Evolutionary conservation across 2,113 vertebrate genomes (phyloP).

Genomic region (Panthera tigris): DNA sequence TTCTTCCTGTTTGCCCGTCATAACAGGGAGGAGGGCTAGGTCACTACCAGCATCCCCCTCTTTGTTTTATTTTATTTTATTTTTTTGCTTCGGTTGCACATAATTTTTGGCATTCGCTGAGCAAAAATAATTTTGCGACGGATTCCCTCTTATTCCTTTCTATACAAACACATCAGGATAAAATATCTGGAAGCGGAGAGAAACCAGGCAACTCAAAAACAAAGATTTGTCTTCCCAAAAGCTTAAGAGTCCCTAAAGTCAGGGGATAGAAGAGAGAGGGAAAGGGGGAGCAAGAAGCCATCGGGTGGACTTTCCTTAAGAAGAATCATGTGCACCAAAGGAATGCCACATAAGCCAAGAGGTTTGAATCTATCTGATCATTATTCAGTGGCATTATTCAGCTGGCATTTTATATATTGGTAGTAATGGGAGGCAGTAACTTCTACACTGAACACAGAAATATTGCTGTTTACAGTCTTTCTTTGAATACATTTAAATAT

Average conservation of each 20-base stretch:
- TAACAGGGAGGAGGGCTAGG: neutral
- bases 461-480: neutral
- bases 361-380: neutral
- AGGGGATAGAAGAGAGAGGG: neutral
- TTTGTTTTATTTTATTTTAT: neutral
- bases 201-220: neutral
- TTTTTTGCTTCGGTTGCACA: neutral
- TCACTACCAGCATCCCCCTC: neutral
- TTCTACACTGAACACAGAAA: neutral
- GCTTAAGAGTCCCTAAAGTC: neutral
- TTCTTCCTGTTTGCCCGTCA: neutral
- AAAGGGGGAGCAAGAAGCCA: neutral
- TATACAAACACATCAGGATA: constrained; percentile 16
- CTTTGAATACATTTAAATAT: neutral
- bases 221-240: neutral
- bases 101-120: neutral
- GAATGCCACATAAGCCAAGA: too few species aligned
- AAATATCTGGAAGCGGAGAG: constrained; percentile 16
- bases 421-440: neutral
- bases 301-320: neutral
- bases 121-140: constrained; percentile 18
- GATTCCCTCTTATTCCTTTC: constrained; percentile 20
- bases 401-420: neutral
- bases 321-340: neutral
- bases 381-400: neutral